Conservation (phyloP, 2,113 vertebrate species). For the Sylvilagus bachmani region DNA sequence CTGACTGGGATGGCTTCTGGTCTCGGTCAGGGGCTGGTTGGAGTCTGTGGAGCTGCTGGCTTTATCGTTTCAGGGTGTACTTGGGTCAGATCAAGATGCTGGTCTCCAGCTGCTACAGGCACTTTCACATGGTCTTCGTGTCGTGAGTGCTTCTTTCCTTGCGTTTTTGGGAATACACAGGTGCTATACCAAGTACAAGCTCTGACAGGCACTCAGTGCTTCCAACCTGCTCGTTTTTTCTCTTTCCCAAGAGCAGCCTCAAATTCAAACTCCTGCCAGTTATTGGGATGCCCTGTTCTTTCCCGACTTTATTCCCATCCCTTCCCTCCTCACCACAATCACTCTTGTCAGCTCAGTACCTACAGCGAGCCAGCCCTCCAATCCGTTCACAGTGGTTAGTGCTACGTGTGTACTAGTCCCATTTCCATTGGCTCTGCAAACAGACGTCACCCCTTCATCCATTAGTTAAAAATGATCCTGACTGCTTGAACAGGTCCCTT, state of each 20-base stretch:
- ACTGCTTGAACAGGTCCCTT: neutral
- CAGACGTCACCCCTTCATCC: neutral
- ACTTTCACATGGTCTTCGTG: neutral
- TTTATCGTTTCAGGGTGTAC: neutral
- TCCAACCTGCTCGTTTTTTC: neutral
- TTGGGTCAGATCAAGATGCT: neutral
- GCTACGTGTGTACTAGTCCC: neutral
- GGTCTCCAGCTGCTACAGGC: neutral
- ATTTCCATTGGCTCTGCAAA: neutral
- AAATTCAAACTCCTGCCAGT: neutral
- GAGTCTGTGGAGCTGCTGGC: neutral
- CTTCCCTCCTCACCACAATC: neutral
- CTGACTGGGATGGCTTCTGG: neutral
- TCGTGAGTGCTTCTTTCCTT: neutral
- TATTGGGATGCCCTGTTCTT: neutral
- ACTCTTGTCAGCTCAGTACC: neutral
- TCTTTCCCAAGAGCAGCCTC: neutral
- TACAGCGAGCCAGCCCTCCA: neutral
- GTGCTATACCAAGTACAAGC: neutral
- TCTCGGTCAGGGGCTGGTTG: neutral
- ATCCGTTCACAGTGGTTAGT: neutral
- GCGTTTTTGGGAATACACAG: neutral
- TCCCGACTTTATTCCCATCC: neutral
- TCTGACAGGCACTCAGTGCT: neutral
- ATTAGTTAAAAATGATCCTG: constrained; percentile 5